phyloP scores from a whole-genome alignment of 2,797 vertebrate genomes.

The Mastacembelus armatus region DNA sequence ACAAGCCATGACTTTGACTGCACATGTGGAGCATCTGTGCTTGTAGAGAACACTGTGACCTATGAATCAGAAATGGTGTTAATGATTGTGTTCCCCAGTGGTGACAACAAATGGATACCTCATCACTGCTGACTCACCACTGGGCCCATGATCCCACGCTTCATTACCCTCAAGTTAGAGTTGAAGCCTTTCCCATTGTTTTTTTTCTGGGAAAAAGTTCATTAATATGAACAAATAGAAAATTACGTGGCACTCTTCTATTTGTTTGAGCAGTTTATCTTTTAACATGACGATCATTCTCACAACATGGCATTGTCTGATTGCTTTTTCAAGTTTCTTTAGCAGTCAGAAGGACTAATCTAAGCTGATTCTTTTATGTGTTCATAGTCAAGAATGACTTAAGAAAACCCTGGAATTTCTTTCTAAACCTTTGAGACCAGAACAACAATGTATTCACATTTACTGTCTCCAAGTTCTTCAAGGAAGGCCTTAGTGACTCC shows the following conservation, averaged over 20 bases:
- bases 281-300: background rate
- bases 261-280: background rate
- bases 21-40: slow-evolving; percentile 16
- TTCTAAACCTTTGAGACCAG: background rate
- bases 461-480: slow-evolving; percentile 7
- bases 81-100: slow-evolving; percentile 45
- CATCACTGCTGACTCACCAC: slow-evolving; percentile 73
- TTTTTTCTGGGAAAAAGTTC: background rate
- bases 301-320: background rate
- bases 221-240: slow-evolving; percentile 2
- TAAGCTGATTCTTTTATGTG: background rate
- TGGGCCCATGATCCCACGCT: slow-evolving; percentile 40
- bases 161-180: slow-evolving; percentile 15
- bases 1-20: slow-evolving; percentile 4
- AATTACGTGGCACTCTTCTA: background rate
- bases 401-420: background rate
- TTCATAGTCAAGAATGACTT: background rate
- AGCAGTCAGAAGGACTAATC: background rate
- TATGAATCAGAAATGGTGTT: slow-evolving; percentile 56
- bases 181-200: slow-evolving; percentile 18
- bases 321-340: background rate
- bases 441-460: slow-evolving; percentile 11
- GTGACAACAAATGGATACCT: slow-evolving; percentile 58
- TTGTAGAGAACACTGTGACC: slow-evolving; percentile 23
- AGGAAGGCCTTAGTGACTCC: background rate